Base-by-base conservation (phyloP, 2,797 vertebrate species). In the Yasuhikotakia modesta region DNA sequence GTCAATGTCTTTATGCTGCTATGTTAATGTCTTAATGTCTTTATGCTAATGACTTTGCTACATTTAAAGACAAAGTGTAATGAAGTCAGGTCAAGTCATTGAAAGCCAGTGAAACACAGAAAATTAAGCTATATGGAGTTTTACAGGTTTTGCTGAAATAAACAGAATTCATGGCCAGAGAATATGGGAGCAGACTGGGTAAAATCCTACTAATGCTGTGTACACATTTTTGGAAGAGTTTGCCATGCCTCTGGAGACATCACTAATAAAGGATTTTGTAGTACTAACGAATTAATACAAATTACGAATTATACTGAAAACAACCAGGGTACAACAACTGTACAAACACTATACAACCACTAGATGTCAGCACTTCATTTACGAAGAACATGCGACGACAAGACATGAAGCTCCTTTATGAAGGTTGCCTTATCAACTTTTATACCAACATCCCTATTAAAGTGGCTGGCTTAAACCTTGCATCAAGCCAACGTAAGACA, bases 291-390 rank as follows among this genome's bases (percentile, higher is more conserved):
- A 11, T 35, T 5, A 32, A 32, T 32, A 5, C 5, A 32, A 32
- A 32, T n/a, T n/a, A 32, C 30, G 30, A 39, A 7, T 39, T 57
- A 57, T n/a, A 19, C 22, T 22, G 3, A 55, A 55, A 60, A 60
- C 22, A 60, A 21, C 16, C 22, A 60, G 27, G 57, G 14, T 61
- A 10, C n/a, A 35, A 21, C 19, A 57, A 67, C 27, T 50, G 75
- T 50, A 70, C 75, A 52, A 69, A 16, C 75, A 70, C 14, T 24
- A 2, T 11, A 24, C 14, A 24, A 22, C 24, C 75, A 50, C 75
- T n/a, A 77, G 75, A 61, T 77, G 75, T 61, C 75, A 48, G 52
- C 39, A 70, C 50, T 61, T 60, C 19, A 39, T 39, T 73, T 24
- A 60, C 2, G 14, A 39, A 13, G 13, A 8, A 16, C 65, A 22